A percentile compares a stretch with the other conserved stretches of the same genome.
Conservation (phyloP, 1,140 invertebrate species). For the Drosophila rufa region DNA sequence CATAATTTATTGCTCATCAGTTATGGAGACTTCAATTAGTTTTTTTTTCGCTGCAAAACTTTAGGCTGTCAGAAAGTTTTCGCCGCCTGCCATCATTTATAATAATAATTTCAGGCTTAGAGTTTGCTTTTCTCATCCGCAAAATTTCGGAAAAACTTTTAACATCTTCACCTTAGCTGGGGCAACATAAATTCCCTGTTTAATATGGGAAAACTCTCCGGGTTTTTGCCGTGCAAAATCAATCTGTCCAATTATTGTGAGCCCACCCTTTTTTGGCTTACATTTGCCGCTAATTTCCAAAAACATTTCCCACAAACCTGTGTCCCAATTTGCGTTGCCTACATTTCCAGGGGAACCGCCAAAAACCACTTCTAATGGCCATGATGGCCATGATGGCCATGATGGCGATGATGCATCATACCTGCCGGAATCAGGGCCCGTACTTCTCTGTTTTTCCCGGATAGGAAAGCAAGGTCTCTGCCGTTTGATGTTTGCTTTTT, state of each 20-base stretch:
- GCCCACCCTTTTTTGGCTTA: neutral
- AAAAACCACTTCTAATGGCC: conserved; percentile 1
- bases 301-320: conserved; percentile 14
- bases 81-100: conserved; percentile 16
- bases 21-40: conserved; percentile 21
- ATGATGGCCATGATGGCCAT: neutral
- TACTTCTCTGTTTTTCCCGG: neutral
- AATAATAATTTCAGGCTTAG: conserved; percentile 20
- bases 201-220: neutral
- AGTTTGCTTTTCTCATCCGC: neutral
- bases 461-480: no score
- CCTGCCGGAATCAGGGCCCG: conserved; percentile 1
- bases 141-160: neutral
- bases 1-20: conserved; percentile 22
- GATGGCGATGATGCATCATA: conserved; percentile 29
- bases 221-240: neutral
- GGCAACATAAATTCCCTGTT: conserved; percentile 14
- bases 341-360: conserved; percentile 18
- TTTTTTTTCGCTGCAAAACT: conserved; percentile 11
- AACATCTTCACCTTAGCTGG: conserved; percentile 8
- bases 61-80: conserved; percentile 23
- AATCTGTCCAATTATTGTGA: conserved; percentile 5
- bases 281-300: conserved; percentile 14
- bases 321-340: conserved; percentile 10
- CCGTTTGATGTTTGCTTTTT: conserved; percentile 39